Evolutionary conservation across 1,140 invertebrate genomes (phyloP).

Genomic region (Listronotus oregonensis): DNA sequence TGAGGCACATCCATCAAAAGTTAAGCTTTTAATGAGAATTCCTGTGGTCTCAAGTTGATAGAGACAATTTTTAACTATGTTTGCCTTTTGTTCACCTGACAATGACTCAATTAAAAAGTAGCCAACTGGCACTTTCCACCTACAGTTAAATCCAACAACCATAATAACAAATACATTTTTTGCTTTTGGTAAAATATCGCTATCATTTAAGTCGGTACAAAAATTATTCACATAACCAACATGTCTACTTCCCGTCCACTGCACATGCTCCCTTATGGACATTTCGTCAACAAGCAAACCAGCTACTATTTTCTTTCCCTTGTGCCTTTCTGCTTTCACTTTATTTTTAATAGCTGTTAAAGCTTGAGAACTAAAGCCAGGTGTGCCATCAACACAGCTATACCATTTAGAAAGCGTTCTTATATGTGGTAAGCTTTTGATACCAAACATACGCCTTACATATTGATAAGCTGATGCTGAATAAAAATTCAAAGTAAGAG

Average conservation of each 20-base stretch:
- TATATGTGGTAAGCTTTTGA: too few relatives aligned
- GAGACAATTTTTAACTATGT: conserved; percentile 40
- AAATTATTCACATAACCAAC: conserved; percentile 34
- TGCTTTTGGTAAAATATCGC: conserved; percentile 34
- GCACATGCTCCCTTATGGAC: conserved; percentile 38
- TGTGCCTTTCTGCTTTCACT: too few relatives aligned
- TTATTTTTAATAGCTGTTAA: too few relatives aligned
- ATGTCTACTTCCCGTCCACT: conserved; percentile 37
- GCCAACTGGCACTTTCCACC: conserved; percentile 52
- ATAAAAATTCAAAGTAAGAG: too few relatives aligned
- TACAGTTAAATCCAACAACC: conserved; percentile 46
- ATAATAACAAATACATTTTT: conserved; percentile 50
- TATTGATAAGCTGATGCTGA: too few relatives aligned
- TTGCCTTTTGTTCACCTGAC: conserved; percentile 37
- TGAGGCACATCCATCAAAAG: conserved; percentile 48
- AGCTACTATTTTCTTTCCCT: conserved; percentile 43
- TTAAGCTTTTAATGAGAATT: conserved; percentile 41
- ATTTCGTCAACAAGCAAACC: too few relatives aligned
- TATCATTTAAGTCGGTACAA: conserved; percentile 23
- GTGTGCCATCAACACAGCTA: too few relatives aligned
- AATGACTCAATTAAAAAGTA: conserved; percentile 48
- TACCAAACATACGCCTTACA: too few relatives aligned
- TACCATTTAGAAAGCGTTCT: too few relatives aligned
- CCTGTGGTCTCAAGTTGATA: conserved; percentile 30
- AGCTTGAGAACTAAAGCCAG: too few relatives aligned